Percentiles rank a stretch among this genome's conserved stretches.
Evolutionary conservation across 2,797 vertebrate species (phyloP).

Genomic region (Luscinia megarhynchos): DNA sequence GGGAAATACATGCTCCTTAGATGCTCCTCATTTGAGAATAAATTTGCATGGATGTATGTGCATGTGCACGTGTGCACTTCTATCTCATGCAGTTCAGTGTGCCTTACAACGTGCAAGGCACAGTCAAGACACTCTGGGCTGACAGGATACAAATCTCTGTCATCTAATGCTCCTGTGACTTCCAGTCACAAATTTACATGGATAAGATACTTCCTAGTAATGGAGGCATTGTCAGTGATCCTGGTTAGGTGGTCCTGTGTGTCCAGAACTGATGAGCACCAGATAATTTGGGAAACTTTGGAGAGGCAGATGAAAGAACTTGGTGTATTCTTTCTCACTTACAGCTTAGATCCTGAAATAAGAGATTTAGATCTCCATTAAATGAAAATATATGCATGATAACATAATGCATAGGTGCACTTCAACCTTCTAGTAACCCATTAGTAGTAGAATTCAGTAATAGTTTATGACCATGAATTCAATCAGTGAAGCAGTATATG

Average conservation of each 20-base stretch:
- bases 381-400: not conserved
- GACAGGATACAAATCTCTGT: not conserved
- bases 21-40: not conserved
- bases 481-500: not conserved
- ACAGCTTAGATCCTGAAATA: not conserved
- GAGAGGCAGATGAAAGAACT: slow-evolving; percentile 1
- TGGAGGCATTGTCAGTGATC: slow-evolving; percentile 44
- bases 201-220: not conserved
- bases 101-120: not conserved
- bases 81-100: not conserved
- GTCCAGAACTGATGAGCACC: not conserved
- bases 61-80: fast-evolving
- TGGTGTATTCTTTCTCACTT: not conserved
- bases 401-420: not conserved
- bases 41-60: not conserved
- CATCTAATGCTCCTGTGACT: not conserved
- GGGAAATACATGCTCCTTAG: not conserved
- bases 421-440: not conserved
- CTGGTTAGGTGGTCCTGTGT: not conserved
- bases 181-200: not conserved
- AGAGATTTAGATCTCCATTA: not conserved
- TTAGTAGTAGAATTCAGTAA: not conserved
- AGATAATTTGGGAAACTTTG: not conserved
- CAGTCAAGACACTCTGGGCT: not conserved
- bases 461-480: not conserved